phyloP scores from a whole-genome alignment of 2,113 vertebrate species.

The Vidua chalybeata region DNA sequence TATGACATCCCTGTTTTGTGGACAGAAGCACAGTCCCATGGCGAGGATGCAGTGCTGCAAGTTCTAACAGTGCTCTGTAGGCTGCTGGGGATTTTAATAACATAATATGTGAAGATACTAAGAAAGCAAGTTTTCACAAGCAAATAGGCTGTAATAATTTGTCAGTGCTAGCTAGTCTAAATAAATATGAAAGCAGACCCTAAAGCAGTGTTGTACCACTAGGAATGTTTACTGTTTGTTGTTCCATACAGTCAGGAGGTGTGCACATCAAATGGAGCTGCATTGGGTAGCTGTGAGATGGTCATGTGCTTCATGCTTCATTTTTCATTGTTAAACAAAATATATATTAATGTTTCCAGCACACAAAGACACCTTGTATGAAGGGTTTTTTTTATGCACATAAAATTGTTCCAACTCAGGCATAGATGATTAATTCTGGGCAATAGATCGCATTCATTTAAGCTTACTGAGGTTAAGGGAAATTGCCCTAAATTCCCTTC shows the following conservation, averaged over 20 bases:
- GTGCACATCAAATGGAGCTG: not conserved
- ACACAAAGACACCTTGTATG: not conserved
- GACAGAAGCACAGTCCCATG: not conserved
- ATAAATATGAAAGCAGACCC: not conserved
- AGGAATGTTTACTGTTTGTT: not conserved
- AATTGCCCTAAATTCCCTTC: not conserved
- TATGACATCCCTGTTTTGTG: not conserved
- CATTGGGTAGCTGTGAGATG: not conserved
- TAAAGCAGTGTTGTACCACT: not conserved
- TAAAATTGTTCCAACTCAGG: not conserved
- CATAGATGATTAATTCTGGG: not conserved
- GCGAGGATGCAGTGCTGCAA: accelerated
- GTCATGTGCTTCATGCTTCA: not conserved
- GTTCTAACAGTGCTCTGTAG: not conserved
- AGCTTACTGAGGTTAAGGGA: not conserved
- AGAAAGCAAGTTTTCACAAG: not conserved
- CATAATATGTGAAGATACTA: not conserved
- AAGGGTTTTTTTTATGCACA: not conserved
- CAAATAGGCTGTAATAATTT: not conserved
- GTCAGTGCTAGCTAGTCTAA: not conserved
- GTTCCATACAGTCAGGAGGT: not conserved
- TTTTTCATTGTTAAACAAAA: not conserved
- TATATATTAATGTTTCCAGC: not conserved
- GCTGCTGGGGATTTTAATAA: not conserved
- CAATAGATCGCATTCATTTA: not conserved